Evolutionary conservation across 37 sponge, comb jelly and placozoan species (phyloP).

Genomic region (Cladorhizidae sp.): DNA sequence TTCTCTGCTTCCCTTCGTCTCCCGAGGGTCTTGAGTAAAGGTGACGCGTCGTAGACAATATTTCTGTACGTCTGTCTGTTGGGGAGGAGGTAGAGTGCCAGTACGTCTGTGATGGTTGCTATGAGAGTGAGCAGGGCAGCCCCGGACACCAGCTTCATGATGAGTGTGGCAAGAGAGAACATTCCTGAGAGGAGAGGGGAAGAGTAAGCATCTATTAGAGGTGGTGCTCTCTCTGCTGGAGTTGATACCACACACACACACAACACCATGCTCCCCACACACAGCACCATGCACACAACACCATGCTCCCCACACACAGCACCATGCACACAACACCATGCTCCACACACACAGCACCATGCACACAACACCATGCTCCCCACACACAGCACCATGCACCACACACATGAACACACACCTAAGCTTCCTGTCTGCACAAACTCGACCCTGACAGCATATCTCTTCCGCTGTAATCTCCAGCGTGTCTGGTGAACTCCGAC

Average conservation of each 20-base stretch:
- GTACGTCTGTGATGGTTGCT: slow-evolving; percentile 74
- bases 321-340: too few relatives aligned
- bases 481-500: slow-evolving; percentile 17
- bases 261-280: too few relatives aligned
- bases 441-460: slow-evolving; percentile 71
- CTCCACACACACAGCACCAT: too few relatives aligned
- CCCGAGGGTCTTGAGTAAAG: background rate
- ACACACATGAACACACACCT: slow-evolving; percentile 27
- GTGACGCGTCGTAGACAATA: slow-evolving; percentile 51
- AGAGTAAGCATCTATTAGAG: too few relatives aligned
- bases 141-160: slow-evolving; percentile 76
- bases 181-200: slow-evolving; percentile 37
- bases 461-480: slow-evolving; percentile 69
- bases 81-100: slow-evolving; percentile 82
- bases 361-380: too few relatives aligned
- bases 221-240: too few relatives aligned
- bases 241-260: too few relatives aligned
- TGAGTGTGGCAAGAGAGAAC: slow-evolving; percentile 65
- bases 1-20: background rate
- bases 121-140: slow-evolving; percentile 77
- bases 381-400: too few relatives aligned
- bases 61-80: slow-evolving; percentile 58
- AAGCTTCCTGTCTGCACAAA: slow-evolving; percentile 79
- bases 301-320: too few relatives aligned
- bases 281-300: too few relatives aligned